A percentile compares a stretch with the other conserved stretches of the same genome.
phyloP scores from a whole-genome alignment of 2,797 vertebrate genomes.

The Lepilemur ruficaudatus region DNA sequence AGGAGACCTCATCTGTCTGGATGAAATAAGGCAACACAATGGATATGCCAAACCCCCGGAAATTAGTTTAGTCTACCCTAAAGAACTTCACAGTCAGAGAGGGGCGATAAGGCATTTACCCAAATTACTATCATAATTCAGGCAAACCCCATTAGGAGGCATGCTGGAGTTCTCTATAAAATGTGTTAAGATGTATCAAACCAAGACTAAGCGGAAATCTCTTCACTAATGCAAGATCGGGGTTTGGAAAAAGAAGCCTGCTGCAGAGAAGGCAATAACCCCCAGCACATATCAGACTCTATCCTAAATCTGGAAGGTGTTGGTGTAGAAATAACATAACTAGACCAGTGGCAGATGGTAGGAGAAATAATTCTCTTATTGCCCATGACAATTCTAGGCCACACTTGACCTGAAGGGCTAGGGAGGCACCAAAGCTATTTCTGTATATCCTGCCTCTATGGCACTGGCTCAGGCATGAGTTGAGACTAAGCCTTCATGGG shows the following conservation, averaged over 20 bases:
- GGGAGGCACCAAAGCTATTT: background rate
- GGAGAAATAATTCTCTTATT: background rate
- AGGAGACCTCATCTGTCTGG: conserved; percentile 46
- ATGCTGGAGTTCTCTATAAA: conserved; percentile 29
- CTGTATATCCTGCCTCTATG: background rate
- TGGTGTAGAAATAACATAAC: background rate
- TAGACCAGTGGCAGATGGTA: background rate
- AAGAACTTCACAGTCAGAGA: conserved; percentile 67
- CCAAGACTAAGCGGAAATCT: conserved; percentile 12
- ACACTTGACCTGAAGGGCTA: background rate
- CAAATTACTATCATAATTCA: conserved; percentile 75
- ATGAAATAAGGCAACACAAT: conserved; percentile 64
- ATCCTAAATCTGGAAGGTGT: background rate
- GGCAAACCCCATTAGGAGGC: conserved; percentile 54
- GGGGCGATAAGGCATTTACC: conserved; percentile 59
- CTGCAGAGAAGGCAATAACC: background rate
- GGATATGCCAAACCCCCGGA: conserved; percentile 52
- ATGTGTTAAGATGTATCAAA: conserved; percentile 38
- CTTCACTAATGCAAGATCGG: background rate
- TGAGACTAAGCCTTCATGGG: background rate
- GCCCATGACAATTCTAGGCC: background rate
- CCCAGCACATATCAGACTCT: background rate
- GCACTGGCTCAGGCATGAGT: background rate
- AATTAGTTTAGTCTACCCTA: conserved; percentile 62
- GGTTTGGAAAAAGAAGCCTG: background rate